Evolutionary conservation across 2,113 vertebrate genomes (phyloP).

Genomic region (Arenaria interpres): DNA sequence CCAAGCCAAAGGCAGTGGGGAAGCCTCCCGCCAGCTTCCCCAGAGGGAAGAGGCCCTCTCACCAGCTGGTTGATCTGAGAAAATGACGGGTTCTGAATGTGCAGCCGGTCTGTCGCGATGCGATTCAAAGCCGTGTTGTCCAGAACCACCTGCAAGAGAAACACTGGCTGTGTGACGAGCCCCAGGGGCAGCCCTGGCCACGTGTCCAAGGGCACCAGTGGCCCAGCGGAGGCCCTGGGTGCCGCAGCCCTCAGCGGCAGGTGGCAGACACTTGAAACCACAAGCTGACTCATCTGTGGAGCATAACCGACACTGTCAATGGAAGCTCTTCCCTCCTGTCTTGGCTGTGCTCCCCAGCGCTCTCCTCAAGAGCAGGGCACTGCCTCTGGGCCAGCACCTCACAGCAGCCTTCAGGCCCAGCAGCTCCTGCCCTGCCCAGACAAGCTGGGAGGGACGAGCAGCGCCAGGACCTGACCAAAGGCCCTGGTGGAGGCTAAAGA

Average conservation of each 20-base stretch:
- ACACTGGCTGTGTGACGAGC: neutral
- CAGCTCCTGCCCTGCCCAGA: neutral
- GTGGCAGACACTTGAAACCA: slow-evolving; percentile 8
- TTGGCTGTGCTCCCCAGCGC: neutral
- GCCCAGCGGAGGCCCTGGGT: neutral
- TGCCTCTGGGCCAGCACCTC: neutral
- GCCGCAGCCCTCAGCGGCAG: neutral
- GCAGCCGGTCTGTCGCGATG: slow-evolving; percentile 93
- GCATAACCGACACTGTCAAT: neutral
- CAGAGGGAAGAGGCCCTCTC: slow-evolving; percentile 44
- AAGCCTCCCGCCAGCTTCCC: neutral
- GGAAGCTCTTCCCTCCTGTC: neutral
- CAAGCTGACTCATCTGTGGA: slow-evolving; percentile 13
- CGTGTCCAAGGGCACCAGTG: neutral
- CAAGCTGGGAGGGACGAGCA: accelerated
- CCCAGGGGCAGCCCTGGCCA: neutral
- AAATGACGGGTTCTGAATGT: slow-evolving; percentile 96
- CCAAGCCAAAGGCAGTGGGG: accelerated
- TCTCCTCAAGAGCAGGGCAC: neutral
- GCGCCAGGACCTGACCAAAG: accelerated
- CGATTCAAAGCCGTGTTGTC: slow-evolving; percentile 96
- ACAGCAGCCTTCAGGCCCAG: neutral
- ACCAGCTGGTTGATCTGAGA: slow-evolving; percentile 99
- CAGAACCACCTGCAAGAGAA: slow-evolving; percentile 85
- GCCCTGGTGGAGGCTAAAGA: neutral